Evolutionary conservation across 2,888 invertebrate genomes (phyloP).

Genomic region (Shargacucullia verbasci): DNA sequence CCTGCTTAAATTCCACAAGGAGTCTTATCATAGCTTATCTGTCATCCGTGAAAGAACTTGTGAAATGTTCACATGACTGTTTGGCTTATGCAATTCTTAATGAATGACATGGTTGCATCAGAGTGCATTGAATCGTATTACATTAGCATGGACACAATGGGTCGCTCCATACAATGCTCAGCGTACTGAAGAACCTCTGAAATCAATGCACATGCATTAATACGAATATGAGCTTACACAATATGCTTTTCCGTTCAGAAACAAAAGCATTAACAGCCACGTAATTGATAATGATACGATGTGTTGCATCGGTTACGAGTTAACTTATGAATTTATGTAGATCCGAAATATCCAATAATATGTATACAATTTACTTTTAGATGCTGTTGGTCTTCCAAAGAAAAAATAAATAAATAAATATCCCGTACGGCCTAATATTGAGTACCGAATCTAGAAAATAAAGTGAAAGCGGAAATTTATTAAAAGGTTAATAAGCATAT

Average conservation of each 20-base stretch:
- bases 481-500: conserved; percentile 56
- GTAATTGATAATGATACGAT: conserved; percentile 58
- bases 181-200: conserved; percentile 65
- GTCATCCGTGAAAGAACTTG: conserved; percentile 46
- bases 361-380: too few relatives aligned
- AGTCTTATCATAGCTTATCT: conserved; percentile 52
- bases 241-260: conserved; percentile 62
- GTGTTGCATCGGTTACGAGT: conserved; percentile 24
- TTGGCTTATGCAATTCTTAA: conserved; percentile 61
- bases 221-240: conserved; percentile 65
- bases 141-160: conserved; percentile 76
- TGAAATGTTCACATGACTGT: conserved; percentile 52
- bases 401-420: too few relatives aligned
- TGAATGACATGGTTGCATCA: conserved; percentile 66
- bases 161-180: conserved; percentile 56
- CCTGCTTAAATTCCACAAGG: conserved; percentile 29
- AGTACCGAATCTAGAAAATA: conserved; percentile 42
- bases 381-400: too few relatives aligned
- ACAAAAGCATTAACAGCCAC: conserved; percentile 44
- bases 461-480: conserved; percentile 41
- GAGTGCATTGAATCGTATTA: conserved; percentile 63
- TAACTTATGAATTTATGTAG: neutral
- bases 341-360: conserved; percentile 21
- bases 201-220: conserved; percentile 73
- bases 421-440: conserved; percentile 11